These are phyloP conservation scores for Diabrotica undecimpunctata DNA, from an alignment of 1,140 invertebrate species.

Conservation along the genomic window DNA sequence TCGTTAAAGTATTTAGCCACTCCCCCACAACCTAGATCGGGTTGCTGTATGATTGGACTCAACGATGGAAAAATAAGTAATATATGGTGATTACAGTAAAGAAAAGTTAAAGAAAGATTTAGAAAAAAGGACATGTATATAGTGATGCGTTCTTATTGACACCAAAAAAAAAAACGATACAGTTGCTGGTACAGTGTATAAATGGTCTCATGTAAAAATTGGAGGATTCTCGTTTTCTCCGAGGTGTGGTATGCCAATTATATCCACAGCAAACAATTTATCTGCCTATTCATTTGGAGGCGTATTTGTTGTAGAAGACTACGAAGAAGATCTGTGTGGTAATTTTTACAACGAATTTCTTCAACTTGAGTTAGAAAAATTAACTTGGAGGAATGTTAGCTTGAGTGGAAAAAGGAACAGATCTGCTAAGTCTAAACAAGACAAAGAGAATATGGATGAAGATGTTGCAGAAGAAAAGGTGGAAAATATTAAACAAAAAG, in stretches of 20 bases:
- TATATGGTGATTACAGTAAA: slow-evolving; percentile 88
- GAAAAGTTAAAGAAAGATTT: slow-evolving; percentile 73
- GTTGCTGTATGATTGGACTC: slow-evolving; percentile 63
- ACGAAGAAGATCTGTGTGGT: slow-evolving; percentile 75
- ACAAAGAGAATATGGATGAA: slow-evolving; percentile 34
- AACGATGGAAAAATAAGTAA: slow-evolving; percentile 63
- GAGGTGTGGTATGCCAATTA: slow-evolving; percentile 61
- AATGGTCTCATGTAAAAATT: slow-evolving; percentile 70
- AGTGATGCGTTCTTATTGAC: slow-evolving; percentile 77
- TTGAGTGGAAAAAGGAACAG: slow-evolving; percentile 52
- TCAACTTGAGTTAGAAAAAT: slow-evolving; percentile 71
- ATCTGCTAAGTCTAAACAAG: slow-evolving; percentile 44
- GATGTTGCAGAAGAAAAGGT: slow-evolving; percentile 41
- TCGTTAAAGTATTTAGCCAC: too few relatives aligned
- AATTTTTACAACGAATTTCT: slow-evolving; percentile 82
- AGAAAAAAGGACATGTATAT: slow-evolving; percentile 76
- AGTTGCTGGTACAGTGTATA: slow-evolving; percentile 67
- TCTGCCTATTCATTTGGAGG: slow-evolving; percentile 70
- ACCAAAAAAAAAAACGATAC: slow-evolving; percentile 63
- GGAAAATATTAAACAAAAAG: slow-evolving; percentile 41
- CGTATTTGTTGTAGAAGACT: slow-evolving; percentile 77
- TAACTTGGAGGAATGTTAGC: slow-evolving; percentile 64
- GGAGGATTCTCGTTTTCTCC: slow-evolving; percentile 62
- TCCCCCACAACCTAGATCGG: slow-evolving; percentile 68
- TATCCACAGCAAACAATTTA: slow-evolving; percentile 49